phyloP scores from a whole-genome alignment of 2,797 vertebrate genomes.

The Crossoptilon crossoptilon region DNA sequence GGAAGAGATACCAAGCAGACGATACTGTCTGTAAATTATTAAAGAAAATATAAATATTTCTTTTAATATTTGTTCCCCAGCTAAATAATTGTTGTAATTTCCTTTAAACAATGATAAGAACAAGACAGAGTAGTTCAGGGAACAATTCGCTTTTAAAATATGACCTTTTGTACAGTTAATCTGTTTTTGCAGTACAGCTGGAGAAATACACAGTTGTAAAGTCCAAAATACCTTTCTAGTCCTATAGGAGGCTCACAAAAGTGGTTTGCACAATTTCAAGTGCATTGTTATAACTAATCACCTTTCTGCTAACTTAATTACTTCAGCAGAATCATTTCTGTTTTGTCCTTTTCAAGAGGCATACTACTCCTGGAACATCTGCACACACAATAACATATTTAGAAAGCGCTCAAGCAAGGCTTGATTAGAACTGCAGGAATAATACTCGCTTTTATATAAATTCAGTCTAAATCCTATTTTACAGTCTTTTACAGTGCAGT shows the following conservation, averaged over 20 bases:
- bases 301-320: not conserved
- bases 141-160: conserved; percentile 15
- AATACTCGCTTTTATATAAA: not conserved
- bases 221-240: not conserved
- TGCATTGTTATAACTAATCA: not conserved
- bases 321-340: not conserved
- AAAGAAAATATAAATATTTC: conserved; percentile 13
- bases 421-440: conserved; percentile 38
- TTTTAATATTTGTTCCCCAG: conserved; percentile 40
- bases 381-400: not conserved
- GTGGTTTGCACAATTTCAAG: not conserved
- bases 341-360: not conserved
- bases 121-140: not conserved
- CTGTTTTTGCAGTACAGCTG: not conserved
- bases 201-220: not conserved
- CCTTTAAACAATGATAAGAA: conserved; percentile 10
- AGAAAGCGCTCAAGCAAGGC: not conserved
- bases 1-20: not conserved
- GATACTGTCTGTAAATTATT: not conserved
- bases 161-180: not conserved
- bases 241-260: not conserved
- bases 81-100: conserved; percentile 46
- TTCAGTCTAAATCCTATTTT: not conserved
- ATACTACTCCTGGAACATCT: not conserved
- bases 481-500: not conserved